Evolutionary conservation across 2,888 invertebrate genomes (phyloP).

Genomic region (Lacanobia wlatinum): DNA sequence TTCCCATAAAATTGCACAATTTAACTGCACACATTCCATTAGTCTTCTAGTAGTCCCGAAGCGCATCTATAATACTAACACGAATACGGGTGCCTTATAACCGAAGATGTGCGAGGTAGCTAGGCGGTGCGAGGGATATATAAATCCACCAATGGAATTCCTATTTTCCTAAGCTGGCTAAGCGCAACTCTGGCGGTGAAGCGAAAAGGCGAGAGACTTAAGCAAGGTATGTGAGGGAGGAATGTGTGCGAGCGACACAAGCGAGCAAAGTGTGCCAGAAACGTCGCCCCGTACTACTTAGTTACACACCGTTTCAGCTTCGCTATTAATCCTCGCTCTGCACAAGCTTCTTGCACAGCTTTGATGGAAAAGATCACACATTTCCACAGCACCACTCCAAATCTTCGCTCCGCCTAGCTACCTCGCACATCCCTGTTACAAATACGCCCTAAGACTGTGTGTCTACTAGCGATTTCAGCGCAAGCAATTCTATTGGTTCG

Average conservation of each 20-base stretch:
- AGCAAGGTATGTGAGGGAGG: too few relatives aligned
- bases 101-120: background rate
- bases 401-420: background rate
- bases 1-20: constrained; percentile 6
- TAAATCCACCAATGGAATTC: background rate
- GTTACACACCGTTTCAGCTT: too few relatives aligned
- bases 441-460: background rate
- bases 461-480: too few relatives aligned
- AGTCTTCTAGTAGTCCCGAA: background rate
- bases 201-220: too few relatives aligned
- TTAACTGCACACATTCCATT: background rate
- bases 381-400: background rate
- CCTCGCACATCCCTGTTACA: background rate
- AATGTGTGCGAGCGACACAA: too few relatives aligned
- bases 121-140: background rate
- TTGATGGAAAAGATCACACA: background rate
- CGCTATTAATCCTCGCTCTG: too few relatives aligned
- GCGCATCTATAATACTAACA: constrained; percentile 26
- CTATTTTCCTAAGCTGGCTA: background rate
- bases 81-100: background rate
- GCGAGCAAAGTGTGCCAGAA: background rate
- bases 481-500: too few relatives aligned
- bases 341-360: background rate
- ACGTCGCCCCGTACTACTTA: too few relatives aligned
- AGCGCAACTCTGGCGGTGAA: background rate